Percentiles rank a stretch among this genome's conserved stretches.
Conservation (phyloP, 2,113 vertebrate species). For the Zootoca vivipara region DNA sequence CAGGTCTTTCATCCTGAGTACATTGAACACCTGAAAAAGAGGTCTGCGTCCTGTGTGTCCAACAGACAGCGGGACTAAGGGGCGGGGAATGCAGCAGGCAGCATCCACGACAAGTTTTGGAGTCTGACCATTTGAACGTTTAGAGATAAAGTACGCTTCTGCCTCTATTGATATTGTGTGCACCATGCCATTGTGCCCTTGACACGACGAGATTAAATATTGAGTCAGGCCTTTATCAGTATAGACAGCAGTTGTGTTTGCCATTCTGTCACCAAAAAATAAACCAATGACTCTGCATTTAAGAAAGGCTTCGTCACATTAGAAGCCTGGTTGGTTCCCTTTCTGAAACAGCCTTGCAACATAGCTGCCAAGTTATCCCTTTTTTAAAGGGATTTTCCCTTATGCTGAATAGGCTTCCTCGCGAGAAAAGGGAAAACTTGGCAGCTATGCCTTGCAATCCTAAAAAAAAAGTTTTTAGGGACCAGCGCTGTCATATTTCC, state of each 20-base stretch:
- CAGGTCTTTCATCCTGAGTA: too few species aligned
- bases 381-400: too few species aligned
- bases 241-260: neutral
- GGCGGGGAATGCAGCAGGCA: too few species aligned
- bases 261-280: neutral
- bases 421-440: too few species aligned
- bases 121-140: neutral
- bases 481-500: neutral
- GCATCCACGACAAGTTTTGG: neutral
- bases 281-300: neutral
- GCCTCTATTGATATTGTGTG: neutral
- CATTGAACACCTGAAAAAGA: too few species aligned
- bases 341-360: neutral
- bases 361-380: too few species aligned
- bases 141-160: neutral
- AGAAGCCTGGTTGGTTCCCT: neutral
- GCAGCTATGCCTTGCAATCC: neutral
- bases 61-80: too few species aligned
- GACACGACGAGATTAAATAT: neutral
- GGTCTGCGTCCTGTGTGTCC: too few species aligned
- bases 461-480: neutral
- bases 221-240: neutral
- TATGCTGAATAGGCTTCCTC: too few species aligned
- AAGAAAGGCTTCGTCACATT: neutral
- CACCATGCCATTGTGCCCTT: neutral